Evolutionary conservation across 2,113 vertebrate genomes (phyloP).

Genomic region (Oophaga pumilio): DNA sequence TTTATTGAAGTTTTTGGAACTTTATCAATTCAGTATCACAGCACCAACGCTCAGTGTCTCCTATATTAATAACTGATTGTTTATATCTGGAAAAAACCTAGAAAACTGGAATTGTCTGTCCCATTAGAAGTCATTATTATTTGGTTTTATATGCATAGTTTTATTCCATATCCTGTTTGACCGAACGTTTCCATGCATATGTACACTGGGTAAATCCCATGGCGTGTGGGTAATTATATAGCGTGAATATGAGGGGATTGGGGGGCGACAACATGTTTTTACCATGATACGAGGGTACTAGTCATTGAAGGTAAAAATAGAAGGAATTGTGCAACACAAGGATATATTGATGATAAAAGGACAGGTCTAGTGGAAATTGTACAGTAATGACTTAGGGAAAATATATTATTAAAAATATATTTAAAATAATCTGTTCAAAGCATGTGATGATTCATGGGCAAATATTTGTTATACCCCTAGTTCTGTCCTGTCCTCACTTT

Average conservation of each 20-base stretch:
- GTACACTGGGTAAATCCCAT: background rate
- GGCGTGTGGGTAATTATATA: background rate
- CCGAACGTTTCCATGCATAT: background rate
- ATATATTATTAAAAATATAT: too few species aligned
- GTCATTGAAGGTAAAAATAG: background rate
- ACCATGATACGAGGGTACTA: background rate
- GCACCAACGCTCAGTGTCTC: background rate
- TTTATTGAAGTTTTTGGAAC: background rate
- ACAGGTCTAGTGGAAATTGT: background rate
- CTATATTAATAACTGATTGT: background rate
- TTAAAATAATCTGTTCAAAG: background rate
- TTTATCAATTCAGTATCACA: background rate
- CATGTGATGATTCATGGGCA: background rate
- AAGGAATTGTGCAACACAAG: background rate
- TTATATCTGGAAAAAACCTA: background rate
- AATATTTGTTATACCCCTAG: background rate
- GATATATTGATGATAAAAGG: background rate
- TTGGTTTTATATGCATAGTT: background rate
- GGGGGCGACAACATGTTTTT: background rate
- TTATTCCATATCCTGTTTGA: background rate
- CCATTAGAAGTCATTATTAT: background rate
- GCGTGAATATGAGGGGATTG: background rate
- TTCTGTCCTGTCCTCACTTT: background rate
- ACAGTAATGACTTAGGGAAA: background rate
- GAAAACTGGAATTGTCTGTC: background rate